Conservation (phyloP, 2,888 invertebrate species). For the Heliconius ismenius region DNA sequence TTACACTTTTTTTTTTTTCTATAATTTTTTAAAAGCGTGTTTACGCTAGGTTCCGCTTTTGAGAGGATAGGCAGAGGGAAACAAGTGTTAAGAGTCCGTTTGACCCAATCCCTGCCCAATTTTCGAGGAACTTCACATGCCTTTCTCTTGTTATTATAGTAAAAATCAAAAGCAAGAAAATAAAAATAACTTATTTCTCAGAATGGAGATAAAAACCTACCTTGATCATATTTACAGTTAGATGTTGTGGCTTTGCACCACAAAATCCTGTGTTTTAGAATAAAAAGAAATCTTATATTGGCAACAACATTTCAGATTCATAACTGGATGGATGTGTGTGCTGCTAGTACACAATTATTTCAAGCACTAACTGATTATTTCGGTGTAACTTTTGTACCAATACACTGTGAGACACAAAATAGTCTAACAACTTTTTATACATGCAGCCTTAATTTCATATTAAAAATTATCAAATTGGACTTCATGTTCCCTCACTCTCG, state of each 20-base stretch:
- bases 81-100: too few relatives aligned
- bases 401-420: constrained; percentile 54
- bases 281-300: background rate
- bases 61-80: too few relatives aligned
- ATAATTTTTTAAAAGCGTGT: too few relatives aligned
- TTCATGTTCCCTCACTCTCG: constrained; percentile 68
- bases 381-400: constrained; percentile 57
- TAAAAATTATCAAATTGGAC: constrained; percentile 64
- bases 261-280: background rate
- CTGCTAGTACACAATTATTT: constrained; percentile 54
- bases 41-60: too few relatives aligned
- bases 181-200: background rate
- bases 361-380: constrained; percentile 62
- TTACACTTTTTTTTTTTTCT: too few relatives aligned
- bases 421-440: constrained; percentile 66
- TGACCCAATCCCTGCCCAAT: too few relatives aligned
- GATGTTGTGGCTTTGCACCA: background rate
- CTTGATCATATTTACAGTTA: background rate
- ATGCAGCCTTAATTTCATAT: constrained; percentile 59
- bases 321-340: constrained; percentile 58
- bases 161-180: background rate
- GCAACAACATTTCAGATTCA: constrained; percentile 57
- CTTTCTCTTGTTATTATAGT: background rate
- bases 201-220: background rate
- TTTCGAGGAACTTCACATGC: too few relatives aligned